These are phyloP conservation scores for Drosophila lowei DNA, from an alignment of 1,140 invertebrate genomes.

Conservation along the genomic window DNA sequence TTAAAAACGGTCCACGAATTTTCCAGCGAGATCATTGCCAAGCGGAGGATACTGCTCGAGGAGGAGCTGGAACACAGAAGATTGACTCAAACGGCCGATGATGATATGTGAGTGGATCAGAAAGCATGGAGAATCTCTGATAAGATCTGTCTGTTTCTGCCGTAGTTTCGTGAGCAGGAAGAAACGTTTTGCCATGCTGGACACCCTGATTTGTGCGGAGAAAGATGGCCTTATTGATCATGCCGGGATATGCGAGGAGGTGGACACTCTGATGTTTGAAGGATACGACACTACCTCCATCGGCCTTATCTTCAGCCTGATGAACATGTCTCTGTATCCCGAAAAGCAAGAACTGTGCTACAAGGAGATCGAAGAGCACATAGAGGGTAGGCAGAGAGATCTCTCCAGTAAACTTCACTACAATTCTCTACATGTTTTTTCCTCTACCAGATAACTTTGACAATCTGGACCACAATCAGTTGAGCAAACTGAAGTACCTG, in stretches of 20 bases:
- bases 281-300: conserved; percentile 89
- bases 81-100: conserved; percentile 25
- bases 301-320: conserved; percentile 85
- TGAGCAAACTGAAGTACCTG: conserved; percentile 86
- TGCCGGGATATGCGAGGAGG: conserved; percentile 85
- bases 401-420: no score
- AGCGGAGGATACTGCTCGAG: conserved; percentile 48
- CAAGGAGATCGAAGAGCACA: conserved; percentile 73
- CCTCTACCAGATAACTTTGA: conserved; percentile 50
- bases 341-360: conserved; percentile 86
- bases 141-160: accelerated
- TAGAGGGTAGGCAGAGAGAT: conserved; percentile 29
- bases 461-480: conserved; percentile 84
- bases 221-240: conserved; percentile 84
- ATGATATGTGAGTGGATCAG: conserved; percentile 40
- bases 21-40: conserved; percentile 74
- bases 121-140: accelerated
- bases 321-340: conserved; percentile 86
- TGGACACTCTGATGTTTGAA: conserved; percentile 92
- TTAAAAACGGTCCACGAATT: conserved; percentile 62
- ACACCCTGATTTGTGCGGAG: conserved; percentile 88
- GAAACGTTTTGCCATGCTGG: conserved; percentile 90
- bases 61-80: conserved; percentile 15
- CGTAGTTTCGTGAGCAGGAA: conserved; percentile 69
- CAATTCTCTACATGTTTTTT: neutral